phyloP scores from a whole-genome alignment of 2,797 vertebrate genomes.

The Uromys caudimaculatus region DNA sequence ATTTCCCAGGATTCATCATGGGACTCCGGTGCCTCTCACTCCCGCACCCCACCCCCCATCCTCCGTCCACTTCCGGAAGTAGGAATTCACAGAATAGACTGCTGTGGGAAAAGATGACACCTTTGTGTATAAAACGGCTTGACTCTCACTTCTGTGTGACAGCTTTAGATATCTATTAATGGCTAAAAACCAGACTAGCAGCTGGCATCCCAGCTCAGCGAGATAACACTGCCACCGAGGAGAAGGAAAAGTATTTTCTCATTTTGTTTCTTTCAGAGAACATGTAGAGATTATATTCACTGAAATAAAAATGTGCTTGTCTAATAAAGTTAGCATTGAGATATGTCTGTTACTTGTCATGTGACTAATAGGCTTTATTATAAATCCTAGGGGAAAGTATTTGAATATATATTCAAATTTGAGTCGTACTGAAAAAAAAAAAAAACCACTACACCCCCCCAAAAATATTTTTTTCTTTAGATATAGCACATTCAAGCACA shows the following conservation, averaged over 20 bases:
- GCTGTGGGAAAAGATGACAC: not conserved
- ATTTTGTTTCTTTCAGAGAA: conserved; percentile 7
- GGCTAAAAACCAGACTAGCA: not conserved
- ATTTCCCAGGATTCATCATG: not conserved
- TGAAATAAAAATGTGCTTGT: conserved; percentile 41
- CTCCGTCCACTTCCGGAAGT: not conserved
- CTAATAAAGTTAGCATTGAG: conserved; percentile 36
- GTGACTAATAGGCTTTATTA: conserved; percentile 41
- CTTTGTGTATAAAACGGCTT: not conserved
- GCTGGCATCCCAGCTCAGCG: not conserved
- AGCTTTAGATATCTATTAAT: not conserved
- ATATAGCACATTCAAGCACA: not conserved
- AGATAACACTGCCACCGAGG: not conserved
- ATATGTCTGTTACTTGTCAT: not conserved
- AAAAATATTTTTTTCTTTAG: conserved; percentile 2
- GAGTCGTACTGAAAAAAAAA: not conserved
- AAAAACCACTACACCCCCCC: no score
- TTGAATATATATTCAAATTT: conserved; percentile 1
- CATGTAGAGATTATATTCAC: not conserved
- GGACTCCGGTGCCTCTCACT: not conserved
- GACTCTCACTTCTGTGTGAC: not conserved
- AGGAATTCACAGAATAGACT: not conserved
- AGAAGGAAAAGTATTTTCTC: not conserved
- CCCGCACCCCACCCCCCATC: not conserved
- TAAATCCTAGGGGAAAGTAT: not conserved